phyloP scores from a whole-genome alignment of 2,888 invertebrate species.

The Disparrhopalites patrizii region DNA sequence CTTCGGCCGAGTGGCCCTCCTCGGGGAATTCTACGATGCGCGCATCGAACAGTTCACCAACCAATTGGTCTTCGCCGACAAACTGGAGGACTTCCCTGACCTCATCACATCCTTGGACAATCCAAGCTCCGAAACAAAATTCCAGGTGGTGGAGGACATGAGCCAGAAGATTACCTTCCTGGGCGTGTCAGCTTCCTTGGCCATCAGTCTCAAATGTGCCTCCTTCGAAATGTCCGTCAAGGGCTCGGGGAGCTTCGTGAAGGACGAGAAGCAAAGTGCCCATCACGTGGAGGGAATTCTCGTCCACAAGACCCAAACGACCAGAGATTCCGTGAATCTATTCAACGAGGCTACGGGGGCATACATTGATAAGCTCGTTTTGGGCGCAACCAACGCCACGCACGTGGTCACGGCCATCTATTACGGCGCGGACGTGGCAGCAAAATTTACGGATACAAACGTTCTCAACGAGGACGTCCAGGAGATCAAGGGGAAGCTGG shows the following conservation, averaged over 20 bases:
- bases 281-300: neutral
- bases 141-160: neutral
- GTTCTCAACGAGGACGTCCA: neutral
- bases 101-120: neutral
- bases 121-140: neutral
- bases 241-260: neutral
- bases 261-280: neutral
- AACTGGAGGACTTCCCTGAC: neutral
- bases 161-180: neutral
- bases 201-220: neutral
- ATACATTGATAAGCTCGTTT: neutral
- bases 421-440: neutral
- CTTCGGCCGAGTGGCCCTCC: neutral
- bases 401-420: neutral
- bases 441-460: neutral
- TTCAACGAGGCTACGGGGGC: neutral
- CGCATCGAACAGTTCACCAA: neutral
- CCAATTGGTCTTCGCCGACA: neutral
- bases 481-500: neutral
- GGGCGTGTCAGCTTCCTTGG: neutral
- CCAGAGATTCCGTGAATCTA: neutral
- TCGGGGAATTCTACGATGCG: conserved; percentile 3
- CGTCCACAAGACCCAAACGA: neutral
- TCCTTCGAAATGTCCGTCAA: neutral
- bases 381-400: neutral